phyloP scores from a whole-genome alignment of 2,888 invertebrate genomes.

The Deilephila elpenor region DNA sequence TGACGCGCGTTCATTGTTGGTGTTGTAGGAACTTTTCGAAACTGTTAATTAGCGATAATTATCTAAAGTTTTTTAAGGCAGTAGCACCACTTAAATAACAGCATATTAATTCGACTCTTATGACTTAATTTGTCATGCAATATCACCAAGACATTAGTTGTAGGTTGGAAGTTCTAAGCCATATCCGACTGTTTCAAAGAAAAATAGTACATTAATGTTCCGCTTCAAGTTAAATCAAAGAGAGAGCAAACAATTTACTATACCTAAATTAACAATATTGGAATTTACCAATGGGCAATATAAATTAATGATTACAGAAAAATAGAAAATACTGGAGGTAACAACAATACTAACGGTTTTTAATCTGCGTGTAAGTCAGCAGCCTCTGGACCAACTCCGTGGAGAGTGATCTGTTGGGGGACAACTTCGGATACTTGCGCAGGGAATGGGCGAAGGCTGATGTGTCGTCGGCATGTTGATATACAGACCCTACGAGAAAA shows the following conservation, averaged over 20 bases:
- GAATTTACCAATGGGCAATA: too few relatives aligned
- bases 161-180: not conserved
- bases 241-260: too few relatives aligned
- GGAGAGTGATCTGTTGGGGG: constrained; percentile 41
- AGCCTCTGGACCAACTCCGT: constrained; percentile 53
- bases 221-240: too few relatives aligned
- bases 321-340: not conserved
- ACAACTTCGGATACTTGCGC: constrained; percentile 53
- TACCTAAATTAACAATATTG: too few relatives aligned
- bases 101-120: too few relatives aligned
- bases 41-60: constrained; percentile 34
- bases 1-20: constrained; percentile 39
- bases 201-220: too few relatives aligned
- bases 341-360: constrained; percentile 48
- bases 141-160: too few relatives aligned
- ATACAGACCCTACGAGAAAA: not conserved
- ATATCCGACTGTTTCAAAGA: too few relatives aligned
- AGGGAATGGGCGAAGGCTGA: constrained; percentile 55
- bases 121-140: too few relatives aligned
- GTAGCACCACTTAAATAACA: too few relatives aligned
- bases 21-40: constrained; percentile 38
- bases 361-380: constrained; percentile 50
- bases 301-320: not conserved
- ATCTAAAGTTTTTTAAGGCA: not conserved
- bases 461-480: not conserved